phyloP scores from a whole-genome alignment of 2,797 vertebrate genomes.

The Platyrinchus mystaceus region DNA sequence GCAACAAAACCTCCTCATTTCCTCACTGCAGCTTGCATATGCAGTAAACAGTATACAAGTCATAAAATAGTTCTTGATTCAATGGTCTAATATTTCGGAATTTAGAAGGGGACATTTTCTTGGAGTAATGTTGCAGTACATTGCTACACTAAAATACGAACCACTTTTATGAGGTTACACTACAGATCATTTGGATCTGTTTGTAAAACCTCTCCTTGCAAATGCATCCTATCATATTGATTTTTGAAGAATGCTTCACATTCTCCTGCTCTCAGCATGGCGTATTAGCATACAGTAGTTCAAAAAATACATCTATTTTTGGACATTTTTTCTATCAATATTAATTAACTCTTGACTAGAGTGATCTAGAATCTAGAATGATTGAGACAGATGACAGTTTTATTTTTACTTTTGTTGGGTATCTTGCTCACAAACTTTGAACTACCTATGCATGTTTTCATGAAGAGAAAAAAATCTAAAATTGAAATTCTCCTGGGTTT shows the following conservation, averaged over 20 bases:
- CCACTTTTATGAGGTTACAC: conserved; percentile 1
- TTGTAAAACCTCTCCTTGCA: conserved; percentile 6
- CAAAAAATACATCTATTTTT: conserved; percentile 13
- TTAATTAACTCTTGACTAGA: conserved; percentile 6
- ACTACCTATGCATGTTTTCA: background rate
- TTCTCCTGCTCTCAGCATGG: background rate
- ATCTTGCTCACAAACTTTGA: background rate
- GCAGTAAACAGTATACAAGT: background rate
- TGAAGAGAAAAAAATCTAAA: background rate
- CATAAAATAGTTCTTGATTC: conserved; percentile 22
- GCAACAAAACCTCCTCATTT: conserved; percentile 2
- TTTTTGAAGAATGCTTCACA: conserved; percentile 40
- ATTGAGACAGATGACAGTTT: background rate
- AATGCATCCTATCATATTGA: conserved; percentile 9
- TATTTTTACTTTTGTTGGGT: background rate
- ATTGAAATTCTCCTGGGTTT: background rate
- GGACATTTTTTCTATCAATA: background rate
- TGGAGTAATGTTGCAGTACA: background rate
- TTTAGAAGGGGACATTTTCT: conserved; percentile 36
- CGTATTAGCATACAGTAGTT: conserved; percentile 48
- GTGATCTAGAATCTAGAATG: no score
- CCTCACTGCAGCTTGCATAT: background rate
- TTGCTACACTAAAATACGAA: conserved; percentile 14
- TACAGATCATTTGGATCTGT: conserved; percentile 1
- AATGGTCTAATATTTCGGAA: conserved; percentile 32